Base-by-base conservation (phyloP, 2,888 invertebrate species). In the Mythimna ferrago region DNA sequence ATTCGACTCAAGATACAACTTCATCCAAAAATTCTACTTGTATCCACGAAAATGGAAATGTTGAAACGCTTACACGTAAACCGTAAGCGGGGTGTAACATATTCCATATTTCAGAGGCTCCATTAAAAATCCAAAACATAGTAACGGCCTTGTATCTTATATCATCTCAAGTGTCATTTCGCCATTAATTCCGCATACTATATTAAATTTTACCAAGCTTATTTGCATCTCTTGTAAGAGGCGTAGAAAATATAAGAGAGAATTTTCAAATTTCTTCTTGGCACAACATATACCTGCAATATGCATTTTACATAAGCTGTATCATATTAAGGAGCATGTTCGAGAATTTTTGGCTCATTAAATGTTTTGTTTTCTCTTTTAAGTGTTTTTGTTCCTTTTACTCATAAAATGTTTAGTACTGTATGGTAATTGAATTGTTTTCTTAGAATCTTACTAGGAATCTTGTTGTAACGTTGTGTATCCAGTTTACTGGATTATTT, bases 241-340 rank as follows among this genome's bases (percentile, higher is more conserved):
- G 68, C 78, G 69, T 77, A n/a, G 62, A 73, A 86, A 85, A 86
- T 80, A 81, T 74, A 73, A 76, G 61, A 84, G 79, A 58, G 77
- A 83, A 78, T 85, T 87, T 85, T 85, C 66, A 81, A 83, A 80
- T 80, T 78, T 76, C 66, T 68, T 79, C 72, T 84, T 86, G 85
- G 80, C 78, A 76, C 66, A 74, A 62, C 70, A 71, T 71, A 82
- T 89, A 90, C 90, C 91, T 92, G 92, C 93, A 93, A 85, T 91
- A 92, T 94, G 93, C 92, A 94, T 94, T 92, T 93, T 93, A 86
- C 91, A 93, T 92, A 84, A 91, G 88, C 81, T 81, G 67, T 76
- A 81, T 82, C 81, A 69, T 82, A 84, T 69, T 82, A 75, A 78
- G 65, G 61, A 54, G 67, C 21, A 32, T 65, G 67, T 73, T 79